A percentile compares a stretch with the other conserved stretches of the same genome.
Evolutionary conservation across 2,113 vertebrate genomes (phyloP).

Genomic region (Xenopus laevis): DNA sequence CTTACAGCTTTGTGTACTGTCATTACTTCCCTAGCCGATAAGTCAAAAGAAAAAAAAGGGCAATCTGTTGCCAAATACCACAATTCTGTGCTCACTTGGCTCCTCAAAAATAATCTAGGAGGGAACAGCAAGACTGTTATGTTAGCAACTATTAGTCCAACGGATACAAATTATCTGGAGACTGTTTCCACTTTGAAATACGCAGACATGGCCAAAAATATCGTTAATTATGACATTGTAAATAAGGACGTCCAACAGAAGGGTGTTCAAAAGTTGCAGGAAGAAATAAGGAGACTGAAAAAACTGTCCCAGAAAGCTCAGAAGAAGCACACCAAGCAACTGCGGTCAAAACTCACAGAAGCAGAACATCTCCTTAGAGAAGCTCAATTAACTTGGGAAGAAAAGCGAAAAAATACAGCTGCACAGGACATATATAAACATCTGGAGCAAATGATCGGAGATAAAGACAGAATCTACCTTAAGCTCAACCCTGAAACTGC

Average conservation of each 20-base stretch:
- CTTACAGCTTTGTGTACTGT: background rate
- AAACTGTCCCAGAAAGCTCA: slow-evolving; percentile 80
- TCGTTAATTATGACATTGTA: slow-evolving; percentile 90
- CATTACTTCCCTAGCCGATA: background rate
- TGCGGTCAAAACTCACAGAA: slow-evolving; percentile 91
- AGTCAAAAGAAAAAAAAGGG: background rate
- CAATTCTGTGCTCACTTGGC: slow-evolving; percentile 9
- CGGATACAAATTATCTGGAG: slow-evolving; percentile 94
- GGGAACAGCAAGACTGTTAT: slow-evolving; percentile 97
- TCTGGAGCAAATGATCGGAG: background rate
- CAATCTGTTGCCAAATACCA: background rate
- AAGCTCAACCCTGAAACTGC: background rate
- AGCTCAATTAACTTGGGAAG: slow-evolving; percentile 92
- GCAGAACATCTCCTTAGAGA: slow-evolving; percentile 94
- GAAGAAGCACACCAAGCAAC: slow-evolving; percentile 95
- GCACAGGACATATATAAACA: background rate
- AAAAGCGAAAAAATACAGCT: slow-evolving; percentile 87
- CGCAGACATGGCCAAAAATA: slow-evolving; percentile 90
- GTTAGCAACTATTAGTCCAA: slow-evolving; percentile 94
- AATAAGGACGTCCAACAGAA: slow-evolving; percentile 94
- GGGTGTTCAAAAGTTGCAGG: slow-evolving; percentile 88
- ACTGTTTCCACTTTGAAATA: slow-evolving; percentile 91
- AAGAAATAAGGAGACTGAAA: slow-evolving; percentile 90
- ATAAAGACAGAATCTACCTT: background rate
- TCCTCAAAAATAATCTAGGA: slow-evolving; percentile 85